These are phyloP conservation scores for Otocyon megalotis DNA, from an alignment of 2,113 vertebrate genomes.

Conservation along the genomic window DNA sequence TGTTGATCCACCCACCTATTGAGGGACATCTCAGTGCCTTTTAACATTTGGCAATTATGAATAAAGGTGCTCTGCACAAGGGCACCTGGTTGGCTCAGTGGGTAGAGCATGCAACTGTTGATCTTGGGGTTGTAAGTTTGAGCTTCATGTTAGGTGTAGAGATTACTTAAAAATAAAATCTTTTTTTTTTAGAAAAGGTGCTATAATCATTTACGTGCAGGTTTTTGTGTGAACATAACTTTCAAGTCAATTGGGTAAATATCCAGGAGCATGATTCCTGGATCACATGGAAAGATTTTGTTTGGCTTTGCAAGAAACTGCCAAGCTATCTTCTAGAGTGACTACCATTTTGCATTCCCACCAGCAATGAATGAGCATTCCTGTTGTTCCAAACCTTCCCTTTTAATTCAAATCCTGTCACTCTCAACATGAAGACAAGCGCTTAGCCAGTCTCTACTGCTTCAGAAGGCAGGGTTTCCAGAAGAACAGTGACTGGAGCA, in stretches of 20 bases:
- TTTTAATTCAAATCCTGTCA: slow-evolving; percentile 20
- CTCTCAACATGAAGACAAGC: neutral
- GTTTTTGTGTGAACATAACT: neutral
- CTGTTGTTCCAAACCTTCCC: neutral
- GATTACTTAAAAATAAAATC: neutral
- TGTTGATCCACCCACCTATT: neutral
- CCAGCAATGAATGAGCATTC: neutral
- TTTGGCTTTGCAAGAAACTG: slow-evolving; percentile 42
- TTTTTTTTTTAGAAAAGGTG: neutral
- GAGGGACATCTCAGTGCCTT: slow-evolving; percentile 38
- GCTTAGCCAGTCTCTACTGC: neutral
- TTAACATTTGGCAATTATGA: neutral
- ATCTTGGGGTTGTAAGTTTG: neutral
- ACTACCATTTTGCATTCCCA: slow-evolving; percentile 10
- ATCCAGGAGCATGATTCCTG: neutral
- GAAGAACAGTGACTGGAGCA: neutral
- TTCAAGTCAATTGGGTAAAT: slow-evolving; percentile 49
- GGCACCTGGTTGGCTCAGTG: neutral
- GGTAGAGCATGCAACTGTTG: neutral
- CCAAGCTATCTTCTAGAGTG: neutral
- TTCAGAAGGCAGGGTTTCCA: neutral
- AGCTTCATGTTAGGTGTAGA: neutral
- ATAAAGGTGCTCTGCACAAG: neutral
- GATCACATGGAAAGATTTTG: neutral
- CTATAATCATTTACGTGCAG: neutral